These are phyloP conservation scores for Labrus mixtus DNA, from an alignment of 2,113 vertebrate genomes.

Conservation along the genomic window DNA sequence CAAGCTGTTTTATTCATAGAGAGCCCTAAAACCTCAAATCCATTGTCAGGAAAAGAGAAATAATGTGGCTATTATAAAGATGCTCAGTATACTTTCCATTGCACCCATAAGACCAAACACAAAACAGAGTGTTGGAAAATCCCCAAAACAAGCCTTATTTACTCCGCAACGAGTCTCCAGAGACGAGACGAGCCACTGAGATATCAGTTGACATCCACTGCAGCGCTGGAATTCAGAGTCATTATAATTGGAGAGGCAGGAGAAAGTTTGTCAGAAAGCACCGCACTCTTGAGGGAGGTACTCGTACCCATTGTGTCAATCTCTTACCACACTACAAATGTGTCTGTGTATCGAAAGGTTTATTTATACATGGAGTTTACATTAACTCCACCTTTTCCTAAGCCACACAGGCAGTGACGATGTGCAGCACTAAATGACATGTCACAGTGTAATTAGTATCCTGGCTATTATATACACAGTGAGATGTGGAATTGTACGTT, in stretches of 20 bases:
- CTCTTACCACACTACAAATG: slow-evolving; percentile 54
- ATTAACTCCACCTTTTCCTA: slow-evolving; percentile 44
- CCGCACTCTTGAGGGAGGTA: slow-evolving; percentile 47
- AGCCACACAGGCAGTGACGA: slow-evolving; percentile 43
- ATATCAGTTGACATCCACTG: slow-evolving; percentile 58
- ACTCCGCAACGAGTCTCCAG: slow-evolving; percentile 39
- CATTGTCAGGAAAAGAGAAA: neutral
- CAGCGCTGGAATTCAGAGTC: slow-evolving; percentile 59
- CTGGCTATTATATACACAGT: slow-evolving; percentile 50
- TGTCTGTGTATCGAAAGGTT: slow-evolving; percentile 62
- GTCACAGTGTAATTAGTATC: slow-evolving; percentile 44
- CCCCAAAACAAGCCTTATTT: slow-evolving; percentile 62
- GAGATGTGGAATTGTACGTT: slow-evolving; percentile 30
- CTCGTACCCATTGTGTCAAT: slow-evolving; percentile 75
- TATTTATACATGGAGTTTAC: slow-evolving; percentile 72
- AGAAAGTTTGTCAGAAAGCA: slow-evolving; percentile 68
- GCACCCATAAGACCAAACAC: slow-evolving; percentile 39
- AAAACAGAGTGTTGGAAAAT: slow-evolving; percentile 11
- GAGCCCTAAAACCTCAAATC: neutral
- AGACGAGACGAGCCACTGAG: slow-evolving; percentile 51
- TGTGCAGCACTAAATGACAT: slow-evolving; percentile 35
- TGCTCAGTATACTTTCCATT: slow-evolving; percentile 13
- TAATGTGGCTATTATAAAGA: slow-evolving; percentile 17
- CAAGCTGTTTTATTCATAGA: neutral
- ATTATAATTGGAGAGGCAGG: slow-evolving; percentile 73